A percentile compares a stretch with the other conserved stretches of the same genome.
Conservation (phyloP, 2,888 invertebrate genomes). For the Steinernema hermaphroditum region DNA sequence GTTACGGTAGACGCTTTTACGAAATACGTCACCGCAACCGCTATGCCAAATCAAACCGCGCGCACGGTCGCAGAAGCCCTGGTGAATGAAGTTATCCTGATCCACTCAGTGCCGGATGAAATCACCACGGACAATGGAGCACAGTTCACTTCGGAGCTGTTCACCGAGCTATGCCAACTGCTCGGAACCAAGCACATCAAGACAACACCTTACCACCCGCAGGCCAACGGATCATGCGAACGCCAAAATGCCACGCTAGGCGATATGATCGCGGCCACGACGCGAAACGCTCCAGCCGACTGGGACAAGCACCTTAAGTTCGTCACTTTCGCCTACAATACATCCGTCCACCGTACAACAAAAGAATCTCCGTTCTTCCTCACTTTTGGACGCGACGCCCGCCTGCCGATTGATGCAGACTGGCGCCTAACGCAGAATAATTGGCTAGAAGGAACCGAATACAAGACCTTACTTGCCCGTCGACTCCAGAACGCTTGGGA, state of each 20-base stretch:
- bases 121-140: constrained; percentile 64
- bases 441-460: no score
- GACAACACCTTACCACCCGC: constrained; percentile 55
- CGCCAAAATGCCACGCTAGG: constrained; percentile 37
- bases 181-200: constrained; percentile 44
- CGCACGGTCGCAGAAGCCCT: neutral
- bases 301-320: constrained; percentile 35
- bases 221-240: constrained; percentile 59
- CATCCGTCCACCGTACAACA: constrained; percentile 31
- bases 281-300: constrained; percentile 3
- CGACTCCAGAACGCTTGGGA: no score
- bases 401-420: constrained; percentile 34
- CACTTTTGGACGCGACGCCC: constrained; percentile 32
- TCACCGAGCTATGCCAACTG: constrained; percentile 42
- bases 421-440: no score
- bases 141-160: constrained; percentile 52
- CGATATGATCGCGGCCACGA: constrained; percentile 24
- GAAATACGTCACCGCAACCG: constrained; percentile 29
- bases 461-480: no score
- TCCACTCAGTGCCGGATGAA: constrained; percentile 50
- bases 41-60: constrained; percentile 30
- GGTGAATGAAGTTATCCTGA: constrained; percentile 43
- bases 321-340: constrained; percentile 33
- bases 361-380: constrained; percentile 37
- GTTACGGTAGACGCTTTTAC: constrained; percentile 25